Evolutionary conservation across 2,113 vertebrate genomes (phyloP).

Genomic region (Pontoporia blainvillei): DNA sequence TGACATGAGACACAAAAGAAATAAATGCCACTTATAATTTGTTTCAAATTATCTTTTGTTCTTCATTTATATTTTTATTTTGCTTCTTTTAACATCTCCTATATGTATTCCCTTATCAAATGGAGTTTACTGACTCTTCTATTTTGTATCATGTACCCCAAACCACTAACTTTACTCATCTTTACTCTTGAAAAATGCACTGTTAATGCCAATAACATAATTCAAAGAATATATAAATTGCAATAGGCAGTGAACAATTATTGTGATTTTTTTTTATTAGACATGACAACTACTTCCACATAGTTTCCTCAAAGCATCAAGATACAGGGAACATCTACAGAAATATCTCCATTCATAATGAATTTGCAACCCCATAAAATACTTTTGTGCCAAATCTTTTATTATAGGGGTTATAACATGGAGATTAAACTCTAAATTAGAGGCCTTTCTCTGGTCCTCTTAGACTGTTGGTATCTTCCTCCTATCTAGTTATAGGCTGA

Average conservation of each 20-base stretch:
- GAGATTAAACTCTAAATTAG: neutral
- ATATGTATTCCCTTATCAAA: neutral
- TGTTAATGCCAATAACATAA: neutral
- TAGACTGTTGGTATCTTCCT: neutral
- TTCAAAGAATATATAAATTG: neutral
- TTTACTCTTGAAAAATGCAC: neutral
- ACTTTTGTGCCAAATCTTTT: neutral
- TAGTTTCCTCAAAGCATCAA: neutral
- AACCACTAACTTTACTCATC: neutral
- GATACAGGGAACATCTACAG: neutral
- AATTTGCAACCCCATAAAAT: neutral
- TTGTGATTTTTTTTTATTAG: neutral
- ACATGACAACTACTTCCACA: neutral
- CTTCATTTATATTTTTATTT: neutral
- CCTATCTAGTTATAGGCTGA: neutral
- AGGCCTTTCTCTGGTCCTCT: neutral
- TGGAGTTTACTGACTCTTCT: neutral
- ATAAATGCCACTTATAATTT: neutral
- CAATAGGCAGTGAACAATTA: neutral
- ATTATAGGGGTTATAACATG: neutral
- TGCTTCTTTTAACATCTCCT: neutral
- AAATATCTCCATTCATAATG: neutral
- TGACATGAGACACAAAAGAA: neutral
- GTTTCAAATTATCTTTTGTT: neutral
- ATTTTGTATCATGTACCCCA: neutral